Conservation (phyloP, 35 echinoderm and acorn worm genomes). For the Diadema setosum region DNA sequence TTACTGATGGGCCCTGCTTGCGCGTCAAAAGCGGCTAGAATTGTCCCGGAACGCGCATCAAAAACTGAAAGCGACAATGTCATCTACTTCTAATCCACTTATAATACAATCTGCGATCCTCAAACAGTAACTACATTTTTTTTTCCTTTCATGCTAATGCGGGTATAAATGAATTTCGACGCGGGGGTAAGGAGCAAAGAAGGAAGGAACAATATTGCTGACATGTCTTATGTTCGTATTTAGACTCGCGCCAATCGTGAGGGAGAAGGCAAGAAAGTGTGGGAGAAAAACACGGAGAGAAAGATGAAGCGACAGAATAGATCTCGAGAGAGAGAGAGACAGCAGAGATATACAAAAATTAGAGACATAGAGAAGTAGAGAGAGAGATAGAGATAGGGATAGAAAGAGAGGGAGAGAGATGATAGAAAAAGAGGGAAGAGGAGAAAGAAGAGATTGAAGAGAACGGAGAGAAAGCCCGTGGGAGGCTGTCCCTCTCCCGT, state of each 20-base stretch:
- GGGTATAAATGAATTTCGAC: slow-evolving; percentile 20
- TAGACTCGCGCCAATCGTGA: not conserved
- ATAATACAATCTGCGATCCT: slow-evolving; percentile 2
- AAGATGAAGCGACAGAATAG: not conserved
- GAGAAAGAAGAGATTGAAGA: not conserved
- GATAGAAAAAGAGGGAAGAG: not conserved
- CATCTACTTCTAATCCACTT: slow-evolving; percentile 3
- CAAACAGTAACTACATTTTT: not conserved
- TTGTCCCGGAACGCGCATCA: not conserved
- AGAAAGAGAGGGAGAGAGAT: not conserved
- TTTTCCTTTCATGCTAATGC: not conserved
- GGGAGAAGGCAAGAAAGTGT: not conserved
- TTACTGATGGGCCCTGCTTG: not conserved
- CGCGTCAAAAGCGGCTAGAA: not conserved
- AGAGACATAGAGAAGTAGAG: not conserved
- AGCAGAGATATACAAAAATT: not conserved
- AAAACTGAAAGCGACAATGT: slow-evolving; percentile 11
- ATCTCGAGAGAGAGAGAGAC: not conserved
- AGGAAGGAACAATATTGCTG: too few species aligned
- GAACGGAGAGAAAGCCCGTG: not conserved
- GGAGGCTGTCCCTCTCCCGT: not conserved
- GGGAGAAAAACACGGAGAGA: not conserved
- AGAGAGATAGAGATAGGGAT: not conserved
- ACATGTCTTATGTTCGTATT: too few species aligned
- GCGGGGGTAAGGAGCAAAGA: too few species aligned